A percentile compares a stretch with the other conserved stretches of the same genome.
phyloP scores from a whole-genome alignment of 2,888 invertebrate species.

The Chorisops tibialis region DNA sequence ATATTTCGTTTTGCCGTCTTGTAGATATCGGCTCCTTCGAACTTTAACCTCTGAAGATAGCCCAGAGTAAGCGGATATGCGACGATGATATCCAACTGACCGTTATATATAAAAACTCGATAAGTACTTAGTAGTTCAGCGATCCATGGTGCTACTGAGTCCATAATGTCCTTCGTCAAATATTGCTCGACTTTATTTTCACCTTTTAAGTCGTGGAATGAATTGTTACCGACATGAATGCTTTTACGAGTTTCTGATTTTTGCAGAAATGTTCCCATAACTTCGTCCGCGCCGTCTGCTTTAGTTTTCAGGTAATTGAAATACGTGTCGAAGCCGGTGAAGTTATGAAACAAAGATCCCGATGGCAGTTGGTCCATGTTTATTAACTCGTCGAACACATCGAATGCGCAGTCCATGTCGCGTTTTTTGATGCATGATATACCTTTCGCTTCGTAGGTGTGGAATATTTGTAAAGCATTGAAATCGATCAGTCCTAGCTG shows the following conservation, averaged over 20 bases:
- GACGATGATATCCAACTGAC: slow-evolving; percentile 87
- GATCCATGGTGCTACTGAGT: slow-evolving; percentile 72
- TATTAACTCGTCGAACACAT: slow-evolving; percentile 67
- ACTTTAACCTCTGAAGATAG: slow-evolving; percentile 69
- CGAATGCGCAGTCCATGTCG: slow-evolving; percentile 67
- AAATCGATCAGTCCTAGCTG: slow-evolving; percentile 64
- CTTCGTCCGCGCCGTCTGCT: slow-evolving; percentile 60
- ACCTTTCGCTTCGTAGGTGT: slow-evolving; percentile 59
- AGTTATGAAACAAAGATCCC: slow-evolving; percentile 71
- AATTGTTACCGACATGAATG: slow-evolving; percentile 80
- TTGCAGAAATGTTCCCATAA: slow-evolving; percentile 47
- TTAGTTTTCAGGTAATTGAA: slow-evolving; percentile 60
- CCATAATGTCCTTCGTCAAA: slow-evolving; percentile 74
- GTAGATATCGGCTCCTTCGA: slow-evolving; percentile 64
- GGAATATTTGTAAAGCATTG: slow-evolving; percentile 60
- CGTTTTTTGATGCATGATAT: slow-evolving; percentile 60
- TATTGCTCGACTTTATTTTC: slow-evolving; percentile 64
- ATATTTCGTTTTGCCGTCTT: slow-evolving; percentile 62
- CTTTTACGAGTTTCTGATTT: slow-evolving; percentile 60
- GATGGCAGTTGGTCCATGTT: slow-evolving; percentile 54
- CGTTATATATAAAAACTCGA: slow-evolving; percentile 78
- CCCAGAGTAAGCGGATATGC: slow-evolving; percentile 82
- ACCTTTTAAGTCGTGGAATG: slow-evolving; percentile 58
- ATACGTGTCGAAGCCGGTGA: slow-evolving; percentile 45
- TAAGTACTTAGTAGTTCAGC: slow-evolving; percentile 66